Evolutionary conservation across 1,140 invertebrate genomes (phyloP), one percentile per base, ranked within the genome.

Genomic region (Drosophila tristis): DNA sequence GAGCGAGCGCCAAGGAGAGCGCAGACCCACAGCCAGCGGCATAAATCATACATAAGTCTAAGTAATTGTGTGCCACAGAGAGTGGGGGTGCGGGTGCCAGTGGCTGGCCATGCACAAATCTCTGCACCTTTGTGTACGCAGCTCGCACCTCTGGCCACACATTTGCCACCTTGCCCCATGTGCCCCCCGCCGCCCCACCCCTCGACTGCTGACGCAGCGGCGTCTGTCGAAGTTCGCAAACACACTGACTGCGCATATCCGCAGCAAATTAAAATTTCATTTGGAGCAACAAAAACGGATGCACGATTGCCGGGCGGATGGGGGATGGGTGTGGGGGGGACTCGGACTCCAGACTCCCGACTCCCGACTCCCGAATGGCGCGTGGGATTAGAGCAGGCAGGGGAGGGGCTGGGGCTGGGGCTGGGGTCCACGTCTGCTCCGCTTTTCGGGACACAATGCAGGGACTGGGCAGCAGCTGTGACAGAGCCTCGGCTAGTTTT

Each of bases 241-340:
- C 72, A 55, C 66, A 60, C 80, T 90, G 86, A 90, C 86, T 86
- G 75, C 78, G 86, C 86, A 90, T 90, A 86, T 90, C 86, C 86
- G 78, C 75, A 82, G 66, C 87, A 90, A 90, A 90, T 90, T 90
- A 90, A 90, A 90, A 82, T 86, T 90, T 82, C 75, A 90, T 90
- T 74, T 82, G 54, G 80, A 81, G 78, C 78, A 80, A 78, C 78
- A 78, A 51, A 50, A 78, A 66, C 74, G 81, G 81, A 77, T 79
- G 75, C 75, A 50, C 42, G 75, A 77, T 60, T 74, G 60, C 43
- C 53, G 57, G 35, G 31, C 26, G 23, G 23, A n/a, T 20, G 5
- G 26, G 26, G 5, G n/a, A n/a, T n/a, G n/a, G n/a, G n/a, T n/a
- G n/a, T n/a, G n/a, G n/a, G 23, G 23, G 2, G 23, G 23, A 0